A percentile compares a stretch with the other conserved stretches of the same genome.
phyloP scores from a whole-genome alignment of 2,888 invertebrate species.

The Colletes collaris region DNA sequence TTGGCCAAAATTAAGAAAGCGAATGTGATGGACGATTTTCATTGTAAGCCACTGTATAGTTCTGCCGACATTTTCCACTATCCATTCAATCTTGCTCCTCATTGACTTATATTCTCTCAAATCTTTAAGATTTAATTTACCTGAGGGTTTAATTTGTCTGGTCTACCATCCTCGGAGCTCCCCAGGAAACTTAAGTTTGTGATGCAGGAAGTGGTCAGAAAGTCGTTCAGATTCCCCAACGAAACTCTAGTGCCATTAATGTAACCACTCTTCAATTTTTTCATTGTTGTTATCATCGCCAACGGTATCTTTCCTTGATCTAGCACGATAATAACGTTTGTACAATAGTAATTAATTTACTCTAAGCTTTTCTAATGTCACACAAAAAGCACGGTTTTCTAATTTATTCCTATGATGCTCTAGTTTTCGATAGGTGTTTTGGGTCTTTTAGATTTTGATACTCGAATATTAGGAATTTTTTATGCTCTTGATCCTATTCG shows the following conservation, averaged over 20 bases:
- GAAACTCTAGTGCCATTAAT: slow-evolving; percentile 99
- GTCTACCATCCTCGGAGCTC: slow-evolving; percentile 95
- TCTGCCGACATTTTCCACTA: too few relatives aligned
- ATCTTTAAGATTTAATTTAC: slow-evolving; percentile 58
- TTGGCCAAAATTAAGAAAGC: too few relatives aligned
- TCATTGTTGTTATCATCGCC: slow-evolving; percentile 98
- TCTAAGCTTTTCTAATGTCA: too few relatives aligned
- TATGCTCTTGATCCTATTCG: too few relatives aligned
- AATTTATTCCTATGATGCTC: slow-evolving; percentile 8
- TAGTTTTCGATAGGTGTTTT: neutral
- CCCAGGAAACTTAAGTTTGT: slow-evolving; percentile 98
- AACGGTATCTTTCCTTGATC: slow-evolving; percentile 96
- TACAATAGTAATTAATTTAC: neutral
- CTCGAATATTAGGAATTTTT: too few relatives aligned
- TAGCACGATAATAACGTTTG: slow-evolving; percentile 77
- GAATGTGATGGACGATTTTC: too few relatives aligned
- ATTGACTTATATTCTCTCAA: too few relatives aligned
- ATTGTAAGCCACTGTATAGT: too few relatives aligned
- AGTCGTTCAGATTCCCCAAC: slow-evolving; percentile 96
- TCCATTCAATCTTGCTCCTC: too few relatives aligned
- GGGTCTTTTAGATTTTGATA: too few relatives aligned
- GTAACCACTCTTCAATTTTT: slow-evolving; percentile 98
- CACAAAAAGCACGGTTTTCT: neutral
- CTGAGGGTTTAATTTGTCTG: slow-evolving; percentile 86
- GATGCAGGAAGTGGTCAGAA: slow-evolving; percentile 98